Evolutionary conservation across 2,113 vertebrate species (phyloP).

Genomic region (Condylura cristata): DNA sequence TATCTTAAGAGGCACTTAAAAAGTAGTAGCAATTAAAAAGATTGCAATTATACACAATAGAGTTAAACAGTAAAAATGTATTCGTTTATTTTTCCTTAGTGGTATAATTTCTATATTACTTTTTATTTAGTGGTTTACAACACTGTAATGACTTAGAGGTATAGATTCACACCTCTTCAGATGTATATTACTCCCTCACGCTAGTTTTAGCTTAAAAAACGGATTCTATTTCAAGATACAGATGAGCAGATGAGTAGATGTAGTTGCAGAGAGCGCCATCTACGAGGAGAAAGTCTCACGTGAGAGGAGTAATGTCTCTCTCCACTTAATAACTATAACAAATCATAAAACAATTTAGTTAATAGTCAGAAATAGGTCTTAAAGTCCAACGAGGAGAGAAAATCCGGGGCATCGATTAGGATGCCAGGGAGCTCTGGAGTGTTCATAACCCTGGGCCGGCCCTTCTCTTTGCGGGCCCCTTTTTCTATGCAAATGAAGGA

Average conservation of each 20-base stretch:
- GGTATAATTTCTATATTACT: not conserved
- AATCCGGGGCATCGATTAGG: accelerated
- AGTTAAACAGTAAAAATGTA: not conserved
- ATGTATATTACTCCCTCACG: too few species aligned
- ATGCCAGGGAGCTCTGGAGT: accelerated
- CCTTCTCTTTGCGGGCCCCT: not conserved
- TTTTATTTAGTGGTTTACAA: not conserved
- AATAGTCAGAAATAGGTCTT: not conserved
- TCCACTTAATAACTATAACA: too few species aligned
- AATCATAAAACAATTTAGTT: not conserved
- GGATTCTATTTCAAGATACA: not conserved
- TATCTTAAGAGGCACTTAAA: not conserved
- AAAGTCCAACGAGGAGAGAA: not conserved
- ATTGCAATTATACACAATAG: not conserved
- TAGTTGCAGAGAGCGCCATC: not conserved
- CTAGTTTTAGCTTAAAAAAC: not conserved
- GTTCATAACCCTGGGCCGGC: not conserved
- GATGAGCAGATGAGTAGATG: not conserved
- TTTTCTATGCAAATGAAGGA: not conserved
- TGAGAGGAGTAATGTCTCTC: not conserved
- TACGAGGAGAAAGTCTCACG: not conserved
- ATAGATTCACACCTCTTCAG: not conserved
- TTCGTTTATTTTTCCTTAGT: not conserved
- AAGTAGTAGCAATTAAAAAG: not conserved
- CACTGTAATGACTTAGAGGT: not conserved